Evolutionary conservation across 2,888 invertebrate species (phyloP).

Genomic region (Scaptomyza tumidula): DNA sequence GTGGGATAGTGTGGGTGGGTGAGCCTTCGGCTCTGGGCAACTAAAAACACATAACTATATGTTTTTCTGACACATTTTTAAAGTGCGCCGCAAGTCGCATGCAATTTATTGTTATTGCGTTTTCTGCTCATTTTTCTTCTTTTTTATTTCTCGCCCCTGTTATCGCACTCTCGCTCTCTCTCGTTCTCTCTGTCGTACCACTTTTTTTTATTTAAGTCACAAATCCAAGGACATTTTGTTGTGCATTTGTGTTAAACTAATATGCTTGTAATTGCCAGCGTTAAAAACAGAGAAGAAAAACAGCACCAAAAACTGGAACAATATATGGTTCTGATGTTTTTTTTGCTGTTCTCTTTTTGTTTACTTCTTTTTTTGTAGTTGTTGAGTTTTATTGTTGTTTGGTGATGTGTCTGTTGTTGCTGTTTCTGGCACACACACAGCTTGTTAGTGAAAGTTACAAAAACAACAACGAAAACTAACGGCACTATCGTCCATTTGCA

Average conservation of each 20-base stretch:
- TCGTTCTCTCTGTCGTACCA: neutral
- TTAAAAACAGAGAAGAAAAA: constrained; percentile 32
- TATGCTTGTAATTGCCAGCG: constrained; percentile 70
- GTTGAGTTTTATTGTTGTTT: constrained; percentile 17
- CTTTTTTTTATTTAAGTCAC: constrained; percentile 14
- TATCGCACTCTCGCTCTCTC: neutral
- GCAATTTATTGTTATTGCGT: constrained; percentile 74
- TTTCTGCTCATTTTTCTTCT: constrained; percentile 43
- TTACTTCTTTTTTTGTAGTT: neutral
- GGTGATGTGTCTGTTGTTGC: constrained; percentile 8
- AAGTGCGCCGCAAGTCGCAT: constrained; percentile 71
- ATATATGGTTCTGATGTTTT: constrained; percentile 27
- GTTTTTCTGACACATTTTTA: constrained; percentile 75
- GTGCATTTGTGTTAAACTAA: constrained; percentile 73
- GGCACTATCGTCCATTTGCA: constrained; percentile 44
- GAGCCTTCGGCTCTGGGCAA: constrained; percentile 40
- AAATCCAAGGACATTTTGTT: constrained; percentile 71
- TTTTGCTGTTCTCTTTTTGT: constrained; percentile 14
- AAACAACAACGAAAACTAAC: constrained; percentile 46
- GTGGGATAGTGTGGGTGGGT: neutral
- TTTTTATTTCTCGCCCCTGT: neutral
- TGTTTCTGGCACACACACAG: constrained; percentile 54
- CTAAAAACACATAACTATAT: constrained; percentile 75
- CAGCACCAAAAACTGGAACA: constrained; percentile 40
- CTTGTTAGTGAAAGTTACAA: constrained; percentile 63